Conservation (phyloP, 2,113 vertebrate genomes). For the Psettodes erumei region DNA sequence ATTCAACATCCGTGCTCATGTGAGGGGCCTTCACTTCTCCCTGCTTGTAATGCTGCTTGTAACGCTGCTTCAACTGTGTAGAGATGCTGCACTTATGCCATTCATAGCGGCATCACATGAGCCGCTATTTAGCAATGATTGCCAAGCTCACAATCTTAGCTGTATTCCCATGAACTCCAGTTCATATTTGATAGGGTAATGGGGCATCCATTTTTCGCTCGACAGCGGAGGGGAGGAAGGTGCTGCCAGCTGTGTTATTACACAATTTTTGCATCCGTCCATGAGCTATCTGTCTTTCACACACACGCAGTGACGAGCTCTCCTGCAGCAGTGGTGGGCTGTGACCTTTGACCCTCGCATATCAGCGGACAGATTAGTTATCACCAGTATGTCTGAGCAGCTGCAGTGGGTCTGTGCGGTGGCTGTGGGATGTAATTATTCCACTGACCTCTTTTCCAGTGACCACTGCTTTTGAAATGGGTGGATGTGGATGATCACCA, state of each 20-base stretch:
- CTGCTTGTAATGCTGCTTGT: too few species aligned
- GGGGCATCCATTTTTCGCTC: conserved; percentile 62
- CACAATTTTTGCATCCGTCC: conserved; percentile 34
- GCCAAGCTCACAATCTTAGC: conserved; percentile 46
- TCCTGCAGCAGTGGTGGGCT: conserved; percentile 4
- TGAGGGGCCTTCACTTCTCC: conserved; percentile 30
- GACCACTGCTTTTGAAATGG: too few species aligned
- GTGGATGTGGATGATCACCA: not conserved
- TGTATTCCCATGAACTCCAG: conserved; percentile 60
- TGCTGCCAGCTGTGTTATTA: conserved; percentile 60
- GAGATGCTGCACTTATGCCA: conserved; percentile 3
- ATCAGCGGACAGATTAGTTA: conserved; percentile 49
- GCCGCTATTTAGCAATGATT: conserved; percentile 58
- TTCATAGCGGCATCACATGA: conserved; percentile 26
- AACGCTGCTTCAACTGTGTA: conserved; percentile 7
- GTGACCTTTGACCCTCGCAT: conserved; percentile 37
- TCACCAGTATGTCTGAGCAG: conserved; percentile 29
- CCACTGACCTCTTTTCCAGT: conserved; percentile 50
- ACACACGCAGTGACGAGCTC: conserved; percentile 34
- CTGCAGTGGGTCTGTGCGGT: conserved; percentile 28
- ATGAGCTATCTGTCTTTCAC: conserved; percentile 34
- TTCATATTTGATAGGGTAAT: conserved; percentile 71
- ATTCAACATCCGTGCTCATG: conserved; percentile 35
- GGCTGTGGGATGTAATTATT: conserved; percentile 45
- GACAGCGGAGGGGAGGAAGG: conserved; percentile 19